Conservation (phyloP, 2,888 invertebrate species). For the Panopea generosa region DNA sequence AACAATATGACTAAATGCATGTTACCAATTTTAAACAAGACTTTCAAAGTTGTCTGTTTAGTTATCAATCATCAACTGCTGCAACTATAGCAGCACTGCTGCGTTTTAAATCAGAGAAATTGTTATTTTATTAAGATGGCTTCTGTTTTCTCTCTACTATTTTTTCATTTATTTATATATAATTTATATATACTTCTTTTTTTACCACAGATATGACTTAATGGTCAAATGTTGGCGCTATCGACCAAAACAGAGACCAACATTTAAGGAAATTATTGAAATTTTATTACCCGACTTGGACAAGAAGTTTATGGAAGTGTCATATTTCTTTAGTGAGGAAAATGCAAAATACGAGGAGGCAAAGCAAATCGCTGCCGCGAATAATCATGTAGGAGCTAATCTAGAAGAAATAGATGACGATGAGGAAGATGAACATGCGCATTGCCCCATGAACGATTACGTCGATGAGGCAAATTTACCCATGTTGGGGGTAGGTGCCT, state of each 20-base stretch:
- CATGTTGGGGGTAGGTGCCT: constrained; percentile 53
- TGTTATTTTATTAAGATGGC: no score
- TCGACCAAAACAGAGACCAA: constrained; percentile 91
- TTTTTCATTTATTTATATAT: no score
- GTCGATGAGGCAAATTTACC: constrained; percentile 58
- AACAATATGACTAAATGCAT: no score
- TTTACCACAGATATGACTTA: constrained; percentile 89
- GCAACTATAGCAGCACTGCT: no score
- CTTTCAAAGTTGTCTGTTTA: no score
- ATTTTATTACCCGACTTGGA: constrained; percentile 90
- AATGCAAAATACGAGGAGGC: constrained; percentile 65
- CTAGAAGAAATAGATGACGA: constrained; percentile 39
- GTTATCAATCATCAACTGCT: no score
- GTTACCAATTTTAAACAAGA: no score
- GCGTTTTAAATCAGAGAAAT: no score
- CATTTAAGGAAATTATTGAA: constrained; percentile 91
- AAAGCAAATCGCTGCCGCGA: constrained; percentile 44
- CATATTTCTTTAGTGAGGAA: constrained; percentile 87
- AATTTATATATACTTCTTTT: no score
- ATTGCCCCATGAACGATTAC: constrained; percentile 55
- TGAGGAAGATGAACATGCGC: constrained; percentile 45
- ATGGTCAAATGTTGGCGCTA: constrained; percentile 98
- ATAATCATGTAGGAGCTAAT: constrained; percentile 32
- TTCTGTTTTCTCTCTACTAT: no score
- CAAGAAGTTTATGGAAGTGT: constrained; percentile 88